Base-by-base conservation (phyloP, 2,888 invertebrate species). In the Leptura quadrifasciata region DNA sequence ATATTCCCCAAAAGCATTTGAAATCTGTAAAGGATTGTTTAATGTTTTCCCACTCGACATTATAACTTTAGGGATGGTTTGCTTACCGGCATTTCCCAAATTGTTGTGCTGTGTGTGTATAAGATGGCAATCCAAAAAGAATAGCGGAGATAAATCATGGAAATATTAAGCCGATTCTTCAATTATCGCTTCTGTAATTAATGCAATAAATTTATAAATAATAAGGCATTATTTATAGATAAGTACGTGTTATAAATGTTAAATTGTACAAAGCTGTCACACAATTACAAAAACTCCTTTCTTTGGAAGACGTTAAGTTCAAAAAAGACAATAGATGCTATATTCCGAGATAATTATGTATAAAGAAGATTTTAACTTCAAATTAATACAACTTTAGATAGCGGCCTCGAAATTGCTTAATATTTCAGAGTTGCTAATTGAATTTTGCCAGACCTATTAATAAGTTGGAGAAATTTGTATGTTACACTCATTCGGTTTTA, bases 361-460 rank as follows among this genome's bases (percentile, higher is more conserved):
- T 63, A 61, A 78, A 77, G 75, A 76, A 79, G 75, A 76, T 78
- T 78, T 75, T 69, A 77, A 75, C 74, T 80, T 73, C 76, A 80
- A 85, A 85, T 85, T 84, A 84, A 82, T 83, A 81, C 82, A 81
- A 80, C 80, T 82, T 79, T 78, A 80, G 81, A 84, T 80, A 79
- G 81, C 82, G 82, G 80, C 78, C 78, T 74, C n/a, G 79, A 76
- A 84, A 86, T 84, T 84, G 84, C 82, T 82, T 83, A 83, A 85
- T 85, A 84, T 85, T 85, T 85, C 82, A 82, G 79, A 80, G 76
- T 78, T 80, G 77, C 85, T 87, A 87, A 87, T 87, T 86, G 86
- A 86, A 87, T 86, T 85, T 80, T 78, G 81, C 83, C 81, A 81
- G 84, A 84, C 83, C 86, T 85, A 86, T 86, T 86, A 86, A 86